Base-by-base conservation (phyloP, 2,888 invertebrate genomes). In the Morpho achilles region DNA sequence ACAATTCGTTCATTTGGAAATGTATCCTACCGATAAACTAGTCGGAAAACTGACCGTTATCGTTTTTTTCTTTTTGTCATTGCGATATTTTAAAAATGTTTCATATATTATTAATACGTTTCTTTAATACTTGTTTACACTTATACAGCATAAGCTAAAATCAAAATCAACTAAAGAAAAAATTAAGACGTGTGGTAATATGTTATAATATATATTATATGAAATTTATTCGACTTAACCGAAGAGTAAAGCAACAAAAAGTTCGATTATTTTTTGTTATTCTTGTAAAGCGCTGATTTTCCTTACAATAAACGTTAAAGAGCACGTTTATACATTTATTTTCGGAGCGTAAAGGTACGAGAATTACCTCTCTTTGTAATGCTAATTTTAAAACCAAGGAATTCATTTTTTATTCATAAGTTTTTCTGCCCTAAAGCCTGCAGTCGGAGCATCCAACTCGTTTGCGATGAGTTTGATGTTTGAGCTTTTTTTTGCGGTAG, bases 401-500 rank as follows among this genome's bases (percentile, higher is more conserved):
- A 86, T 89, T 88, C 88, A 88, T 89, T 87, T 87, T 88, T 88
- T 89, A 90, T 90, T 90, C 89, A 88, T 88, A 88, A 88, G 87
- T 87, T 88, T 88, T 88, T 87, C 84, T 84, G 84, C 82, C 84
- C 81, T 79, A 79, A 82, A 86, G 84, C 82, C 79, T 80, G 79
- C 86, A 84, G 84, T 83, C 78, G 74, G 83, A 84, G 85, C 82
- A 84, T 83, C 79, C 80, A 78, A 84, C 81, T 82, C 77, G 79
- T 78, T 79, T 77, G 79, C 75, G 84, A 86, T 85, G 82, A 86
- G 80, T 80, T 83, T 80, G 71, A 76, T 78, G 75, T 77, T 77
- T 48, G 54, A 75, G 64, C 63, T 70, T 66, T 66, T 16, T 16
- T 70, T 67, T 68, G 62, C 63, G 58, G 58, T 59, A 59, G 32